Percentiles rank a stretch among this genome's conserved stretches.
Evolutionary conservation across 2,113 vertebrate genomes (phyloP).

Genomic region (Puma concolor): DNA sequence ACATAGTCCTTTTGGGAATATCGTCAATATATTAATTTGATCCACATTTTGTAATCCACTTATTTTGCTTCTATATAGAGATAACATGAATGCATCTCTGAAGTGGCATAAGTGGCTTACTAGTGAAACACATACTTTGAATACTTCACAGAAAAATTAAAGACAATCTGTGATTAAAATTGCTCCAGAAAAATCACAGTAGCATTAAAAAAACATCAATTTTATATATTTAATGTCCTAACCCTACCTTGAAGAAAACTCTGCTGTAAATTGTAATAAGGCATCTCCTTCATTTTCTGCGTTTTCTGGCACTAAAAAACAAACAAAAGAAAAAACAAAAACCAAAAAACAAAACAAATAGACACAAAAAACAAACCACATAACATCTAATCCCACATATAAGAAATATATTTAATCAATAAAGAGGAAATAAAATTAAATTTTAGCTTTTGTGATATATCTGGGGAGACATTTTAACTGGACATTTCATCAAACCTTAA

Average conservation of each 20-base stretch:
- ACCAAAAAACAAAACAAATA: constrained; percentile 80
- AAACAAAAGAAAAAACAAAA: constrained; percentile 78
- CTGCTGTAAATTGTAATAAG: constrained; percentile 99
- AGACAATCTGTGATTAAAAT: constrained; percentile 61
- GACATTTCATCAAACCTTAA: constrained; percentile 58
- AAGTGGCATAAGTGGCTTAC: constrained; percentile 11
- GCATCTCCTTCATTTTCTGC: constrained; percentile 99
- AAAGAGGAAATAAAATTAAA: constrained; percentile 75
- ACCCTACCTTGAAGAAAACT: constrained; percentile 98
- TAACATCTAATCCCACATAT: constrained; percentile 79
- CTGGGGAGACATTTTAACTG: constrained; percentile 70
- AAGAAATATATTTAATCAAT: constrained; percentile 77
- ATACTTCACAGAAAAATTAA: constrained; percentile 43
- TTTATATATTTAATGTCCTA: constrained; percentile 64
- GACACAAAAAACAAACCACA: constrained; percentile 83
- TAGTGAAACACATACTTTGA: neutral
- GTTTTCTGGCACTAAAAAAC: constrained; percentile 96
- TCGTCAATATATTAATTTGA: neutral
- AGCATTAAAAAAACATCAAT: constrained; percentile 66
- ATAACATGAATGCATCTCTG: neutral
- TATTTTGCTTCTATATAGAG: neutral
- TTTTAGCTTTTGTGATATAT: constrained; percentile 72
- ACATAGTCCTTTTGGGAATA: neutral
- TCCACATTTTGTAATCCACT: neutral
- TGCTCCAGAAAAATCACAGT: constrained; percentile 56